Conservation (phyloP, 2,797 vertebrate species). For the Oceanodroma leucorhoa region DNA sequence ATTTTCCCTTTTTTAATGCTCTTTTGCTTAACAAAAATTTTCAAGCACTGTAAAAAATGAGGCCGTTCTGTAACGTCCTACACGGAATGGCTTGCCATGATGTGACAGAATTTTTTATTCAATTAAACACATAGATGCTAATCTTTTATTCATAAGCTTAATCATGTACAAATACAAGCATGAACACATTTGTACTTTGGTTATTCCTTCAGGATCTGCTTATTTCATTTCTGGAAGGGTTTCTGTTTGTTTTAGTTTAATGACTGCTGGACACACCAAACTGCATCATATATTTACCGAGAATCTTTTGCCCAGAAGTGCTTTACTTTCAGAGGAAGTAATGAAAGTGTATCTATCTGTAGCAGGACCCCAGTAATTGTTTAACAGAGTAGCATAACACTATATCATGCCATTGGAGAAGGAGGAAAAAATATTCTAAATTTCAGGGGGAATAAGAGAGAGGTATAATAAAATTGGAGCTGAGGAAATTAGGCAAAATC, state of each 20-base stretch:
- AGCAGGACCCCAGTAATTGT: neutral
- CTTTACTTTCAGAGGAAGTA: neutral
- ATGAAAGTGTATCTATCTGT: neutral
- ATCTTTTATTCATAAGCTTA: constrained; percentile 43
- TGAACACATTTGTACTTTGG: neutral
- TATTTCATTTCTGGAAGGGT: neutral
- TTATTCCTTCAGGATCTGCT: constrained; percentile 10
- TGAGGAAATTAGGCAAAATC: neutral
- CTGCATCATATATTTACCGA: neutral
- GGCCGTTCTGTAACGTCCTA: neutral
- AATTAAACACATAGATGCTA: constrained; percentile 21
- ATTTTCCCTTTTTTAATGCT: neutral
- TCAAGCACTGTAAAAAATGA: neutral
- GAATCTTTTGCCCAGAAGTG: constrained; percentile 16
- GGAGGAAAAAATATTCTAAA: neutral
- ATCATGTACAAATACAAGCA: constrained; percentile 8
- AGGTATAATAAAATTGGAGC: neutral
- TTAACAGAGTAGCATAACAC: neutral
- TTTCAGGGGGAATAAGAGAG: neutral
- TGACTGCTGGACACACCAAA: constrained; percentile 27
- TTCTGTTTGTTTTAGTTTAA: constrained; percentile 32
- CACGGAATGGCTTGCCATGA: neutral
- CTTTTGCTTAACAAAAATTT: neutral
- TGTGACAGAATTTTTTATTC: constrained; percentile 29
- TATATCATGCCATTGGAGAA: neutral